These are phyloP conservation scores for Holacanthus passer DNA, from an alignment of 2,113 vertebrate genomes.

Conservation along the genomic window DNA sequence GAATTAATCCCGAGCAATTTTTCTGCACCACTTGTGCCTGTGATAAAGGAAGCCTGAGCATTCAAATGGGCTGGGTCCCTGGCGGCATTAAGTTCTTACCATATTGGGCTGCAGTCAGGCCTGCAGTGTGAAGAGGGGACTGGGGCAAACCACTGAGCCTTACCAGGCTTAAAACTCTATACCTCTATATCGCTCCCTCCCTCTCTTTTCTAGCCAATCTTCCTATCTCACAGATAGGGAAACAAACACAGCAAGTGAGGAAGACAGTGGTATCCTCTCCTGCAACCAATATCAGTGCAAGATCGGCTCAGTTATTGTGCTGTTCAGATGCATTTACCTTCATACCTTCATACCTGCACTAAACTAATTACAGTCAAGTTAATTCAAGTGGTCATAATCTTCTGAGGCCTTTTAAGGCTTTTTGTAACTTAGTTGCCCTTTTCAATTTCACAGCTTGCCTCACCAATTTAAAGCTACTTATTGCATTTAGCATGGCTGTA, in stretches of 20 bases:
- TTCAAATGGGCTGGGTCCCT: conserved; percentile 81
- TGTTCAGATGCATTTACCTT: conserved; percentile 25
- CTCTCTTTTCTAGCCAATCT: conserved; percentile 49
- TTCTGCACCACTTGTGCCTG: conserved; percentile 82
- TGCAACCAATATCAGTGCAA: conserved; percentile 20
- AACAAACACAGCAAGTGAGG: conserved; percentile 35
- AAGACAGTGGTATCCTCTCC: conserved; percentile 26
- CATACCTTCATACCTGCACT: conserved; percentile 40
- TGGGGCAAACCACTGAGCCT: conserved; percentile 58
- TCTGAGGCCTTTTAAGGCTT: conserved; percentile 46
- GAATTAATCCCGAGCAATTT: conserved; percentile 85
- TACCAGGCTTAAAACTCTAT: conserved; percentile 56
- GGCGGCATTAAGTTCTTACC: conserved; percentile 82
- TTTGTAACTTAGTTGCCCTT: conserved; percentile 57
- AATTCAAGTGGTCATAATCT: conserved; percentile 74
- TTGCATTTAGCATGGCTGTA: conserved; percentile 45
- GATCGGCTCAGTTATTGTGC: conserved; percentile 16
- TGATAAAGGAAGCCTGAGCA: conserved; percentile 82
- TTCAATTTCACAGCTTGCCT: conserved; percentile 75
- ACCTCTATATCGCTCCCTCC: conserved; percentile 38
- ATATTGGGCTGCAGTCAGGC: conserved; percentile 77
- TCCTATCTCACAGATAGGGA: conserved; percentile 46
- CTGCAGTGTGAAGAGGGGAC: conserved; percentile 65
- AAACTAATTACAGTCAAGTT: conserved; percentile 70
- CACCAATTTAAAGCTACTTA: conserved; percentile 57